Evolutionary conservation across 2,113 vertebrate species (phyloP).

Genomic region (Zapus hudsonius): DNA sequence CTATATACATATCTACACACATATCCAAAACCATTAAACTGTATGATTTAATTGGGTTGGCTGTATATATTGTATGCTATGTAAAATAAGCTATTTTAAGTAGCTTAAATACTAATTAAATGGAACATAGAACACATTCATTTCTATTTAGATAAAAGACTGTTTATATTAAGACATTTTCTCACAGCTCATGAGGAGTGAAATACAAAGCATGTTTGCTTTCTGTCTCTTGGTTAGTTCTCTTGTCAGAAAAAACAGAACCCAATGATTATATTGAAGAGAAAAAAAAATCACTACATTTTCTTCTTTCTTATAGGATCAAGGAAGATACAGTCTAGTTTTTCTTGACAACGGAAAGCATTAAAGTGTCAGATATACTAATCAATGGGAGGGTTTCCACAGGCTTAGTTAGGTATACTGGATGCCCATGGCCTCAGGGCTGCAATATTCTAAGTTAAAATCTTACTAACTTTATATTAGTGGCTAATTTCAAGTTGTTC

Average conservation of each 20-base stretch:
- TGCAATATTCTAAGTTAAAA: neutral
- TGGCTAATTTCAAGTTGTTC: neutral
- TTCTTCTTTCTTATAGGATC: neutral
- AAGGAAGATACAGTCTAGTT: neutral
- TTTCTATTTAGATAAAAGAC: neutral
- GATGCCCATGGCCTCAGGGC: neutral
- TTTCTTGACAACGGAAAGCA: neutral
- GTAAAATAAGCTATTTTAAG: neutral
- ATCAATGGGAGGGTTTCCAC: neutral
- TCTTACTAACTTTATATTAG: neutral
- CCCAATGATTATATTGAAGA: neutral
- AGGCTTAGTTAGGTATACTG: neutral
- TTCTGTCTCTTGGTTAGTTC: neutral
- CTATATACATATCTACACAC: neutral
- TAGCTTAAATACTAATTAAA: too few species aligned
- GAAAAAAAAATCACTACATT: neutral
- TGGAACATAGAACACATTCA: neutral
- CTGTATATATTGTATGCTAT: neutral
- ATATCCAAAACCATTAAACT: neutral
- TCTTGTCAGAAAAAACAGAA: neutral
- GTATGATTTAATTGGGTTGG: neutral
- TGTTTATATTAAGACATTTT: neutral
- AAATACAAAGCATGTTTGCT: neutral
- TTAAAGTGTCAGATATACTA: neutral
- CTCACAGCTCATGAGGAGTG: neutral